Base-by-base conservation (phyloP, 1,140 invertebrate genomes). In the Drosophila littoralis region DNA sequence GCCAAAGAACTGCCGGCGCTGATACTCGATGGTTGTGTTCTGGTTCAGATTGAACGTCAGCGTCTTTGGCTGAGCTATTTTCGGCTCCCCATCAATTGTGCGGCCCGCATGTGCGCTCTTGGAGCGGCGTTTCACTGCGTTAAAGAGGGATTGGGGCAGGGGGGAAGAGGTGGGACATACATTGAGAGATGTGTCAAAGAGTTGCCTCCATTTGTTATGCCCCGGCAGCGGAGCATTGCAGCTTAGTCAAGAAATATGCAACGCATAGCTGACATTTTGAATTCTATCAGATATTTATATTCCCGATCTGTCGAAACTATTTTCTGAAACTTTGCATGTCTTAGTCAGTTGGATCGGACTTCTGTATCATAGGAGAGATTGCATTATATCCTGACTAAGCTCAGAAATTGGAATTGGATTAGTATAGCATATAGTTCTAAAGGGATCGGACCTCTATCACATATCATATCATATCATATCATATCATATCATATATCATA, bases 41-140 rank as follows among this genome's bases (percentile, higher is more conserved):
- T 92, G 90, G 72, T 91, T 92, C 66, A 91, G 82, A 71, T 92
- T 92, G 75, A 92, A 91, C 72, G 91, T 91, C 73, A 92, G 72
- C 65, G 90, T 89, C 66, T 92, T 92, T 28, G 90, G 86, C 66
- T 92, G 91, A 9, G 91, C 78, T 89, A 89, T 89, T 91, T 91
- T 91, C 43, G 90, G 83, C 63, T 83, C 72, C 43, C 80, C 73
- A 45, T 50, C 78, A 50, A 32, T 52, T 57, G 77, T 63, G 67
- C 79, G 76, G 15, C 86, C 91, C 22, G 91, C 77, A 36, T 92
- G 90, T 76, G 91, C 92, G 77, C 91, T 92, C 81, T 92, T 92
- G 13, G 92, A 92, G 50, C 92, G 91, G n/a, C 91, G 90, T 72
- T 92, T 92, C 51, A 90, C 91, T 92, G 46, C 36, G 46, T 2